These are phyloP conservation scores for Allobates femoralis DNA, from an alignment of 2,797 vertebrate genomes.

Conservation along the genomic window DNA sequence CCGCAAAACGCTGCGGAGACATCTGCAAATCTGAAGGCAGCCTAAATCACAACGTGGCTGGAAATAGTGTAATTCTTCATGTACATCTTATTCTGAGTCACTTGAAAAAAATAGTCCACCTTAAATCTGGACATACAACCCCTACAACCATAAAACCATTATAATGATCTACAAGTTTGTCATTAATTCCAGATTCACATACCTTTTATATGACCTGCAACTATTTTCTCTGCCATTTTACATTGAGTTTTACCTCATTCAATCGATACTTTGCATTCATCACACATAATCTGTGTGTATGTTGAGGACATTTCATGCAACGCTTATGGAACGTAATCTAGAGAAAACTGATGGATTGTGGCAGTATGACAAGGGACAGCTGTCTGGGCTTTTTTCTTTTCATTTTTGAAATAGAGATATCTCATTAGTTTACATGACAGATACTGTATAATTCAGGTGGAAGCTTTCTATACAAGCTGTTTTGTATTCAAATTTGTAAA, in stretches of 20 bases:
- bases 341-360: slow-evolving; percentile 31
- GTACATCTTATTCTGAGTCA: too few species aligned
- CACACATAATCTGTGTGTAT: background rate
- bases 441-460: background rate
- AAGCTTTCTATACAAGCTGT: background rate
- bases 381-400: background rate
- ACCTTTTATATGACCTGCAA: background rate
- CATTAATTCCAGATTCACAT: background rate
- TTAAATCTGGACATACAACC: background rate
- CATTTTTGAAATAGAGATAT: slow-evolving; percentile 26
- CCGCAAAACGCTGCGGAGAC: too few species aligned
- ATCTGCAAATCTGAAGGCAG: too few species aligned
- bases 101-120: too few species aligned
- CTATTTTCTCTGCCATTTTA: background rate
- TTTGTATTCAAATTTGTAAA: background rate
- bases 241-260: background rate
- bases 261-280: background rate
- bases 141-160: background rate
- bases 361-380: slow-evolving; percentile 22
- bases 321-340: slow-evolving; percentile 17
- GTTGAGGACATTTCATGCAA: slow-evolving; percentile 4
- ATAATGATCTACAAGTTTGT: background rate
- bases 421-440: background rate
- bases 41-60: too few species aligned
- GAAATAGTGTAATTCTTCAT: too few species aligned